Evolutionary conservation across 2,797 vertebrate genomes (phyloP), one percentile per base, ranked within the genome.

Genomic region (Danionella dracula): DNA sequence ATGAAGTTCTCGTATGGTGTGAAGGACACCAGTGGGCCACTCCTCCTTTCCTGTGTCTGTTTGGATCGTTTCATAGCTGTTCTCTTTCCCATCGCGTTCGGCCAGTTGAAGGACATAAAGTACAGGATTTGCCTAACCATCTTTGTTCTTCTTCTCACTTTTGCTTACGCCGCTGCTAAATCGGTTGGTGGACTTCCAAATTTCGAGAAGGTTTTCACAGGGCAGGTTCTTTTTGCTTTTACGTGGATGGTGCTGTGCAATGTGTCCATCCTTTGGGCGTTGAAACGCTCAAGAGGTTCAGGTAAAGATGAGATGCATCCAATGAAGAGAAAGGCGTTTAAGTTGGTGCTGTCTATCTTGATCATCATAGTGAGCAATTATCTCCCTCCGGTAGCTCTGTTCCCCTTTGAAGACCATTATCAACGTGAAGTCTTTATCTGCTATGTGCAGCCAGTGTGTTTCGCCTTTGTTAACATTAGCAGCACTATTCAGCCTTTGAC

Each of bases 281-380:
- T 91, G 50, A 88, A 84, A 69, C 85, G 73, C 58, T 89, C 89
- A 0, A 75, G 73, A 0, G 58, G 82, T 0, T 69, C 74, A 0
- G 86, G 89, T 4, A 89, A 86, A 63, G 88, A 90, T 2, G 76
- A 87, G 48, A 90, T 91, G 87, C 87, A 90, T 55, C 90, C 89
- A 20, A 86, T 90, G 87, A 90, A 90, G 80, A 90, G 84, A 79
- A 89, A 78, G 16, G 90, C 90, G 9, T 90, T 90, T 58, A 90
- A 86, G 65, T 79, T 76, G 57, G 89, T 91, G 49, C 83, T 86
- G 5, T 87, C 83, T 4, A 84, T 90, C 68, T 81, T 89, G 17
- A 77, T 78, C 27, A 85, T 90, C 21, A 83, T 89, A 8, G 37
- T 90, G 13, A 79, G 73, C 44, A 87, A 84, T 85, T 90, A 91